phyloP scores from a whole-genome alignment of 2,888 invertebrate genomes.

The Alviniconcha strummeri region DNA sequence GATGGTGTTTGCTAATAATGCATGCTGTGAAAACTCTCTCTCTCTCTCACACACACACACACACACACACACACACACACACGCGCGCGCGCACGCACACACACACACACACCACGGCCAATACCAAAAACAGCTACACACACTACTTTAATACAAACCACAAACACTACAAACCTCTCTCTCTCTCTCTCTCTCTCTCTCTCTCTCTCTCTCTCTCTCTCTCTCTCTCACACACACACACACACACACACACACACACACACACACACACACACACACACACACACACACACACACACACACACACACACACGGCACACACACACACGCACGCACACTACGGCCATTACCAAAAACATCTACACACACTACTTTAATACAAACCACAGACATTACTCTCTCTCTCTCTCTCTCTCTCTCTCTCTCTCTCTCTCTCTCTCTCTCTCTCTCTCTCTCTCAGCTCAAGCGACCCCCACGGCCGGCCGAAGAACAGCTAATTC shows the following conservation, averaged over 20 bases:
- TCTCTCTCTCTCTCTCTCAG: conserved; percentile 15
- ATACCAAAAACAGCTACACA: no score
- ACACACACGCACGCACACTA: conserved; percentile 1
- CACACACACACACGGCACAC: neutral
- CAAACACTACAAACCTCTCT: no score
- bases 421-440: conserved; percentile 23
- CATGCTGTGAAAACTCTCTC: no score
- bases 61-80: conserved; percentile 1
- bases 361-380: neutral
- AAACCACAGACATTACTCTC: neutral
- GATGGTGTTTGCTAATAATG: no score
- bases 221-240: no score
- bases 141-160: no score
- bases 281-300: neutral
- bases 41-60: neutral
- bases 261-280: no score
- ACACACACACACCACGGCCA: neutral
- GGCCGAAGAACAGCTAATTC: no score
- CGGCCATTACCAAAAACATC: neutral
- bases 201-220: no score
- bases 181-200: no score
- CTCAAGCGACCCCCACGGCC: no score
- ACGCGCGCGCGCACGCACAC: neutral
- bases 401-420: conserved; percentile 7
- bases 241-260: no score